phyloP scores from a whole-genome alignment of 2,797 vertebrate species.

The Hapalemur alaotrensis region DNA sequence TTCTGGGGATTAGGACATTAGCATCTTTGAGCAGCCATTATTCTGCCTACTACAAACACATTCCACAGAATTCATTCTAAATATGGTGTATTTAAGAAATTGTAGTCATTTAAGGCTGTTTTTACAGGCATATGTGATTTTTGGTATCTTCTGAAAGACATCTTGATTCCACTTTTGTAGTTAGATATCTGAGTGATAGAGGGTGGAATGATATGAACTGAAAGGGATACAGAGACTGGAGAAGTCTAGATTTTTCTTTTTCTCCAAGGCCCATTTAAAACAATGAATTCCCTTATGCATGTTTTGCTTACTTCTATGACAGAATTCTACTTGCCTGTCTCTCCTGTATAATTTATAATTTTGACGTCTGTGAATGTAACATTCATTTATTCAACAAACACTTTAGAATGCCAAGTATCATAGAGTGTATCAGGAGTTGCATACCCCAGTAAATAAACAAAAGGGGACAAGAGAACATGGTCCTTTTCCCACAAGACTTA shows the following conservation, averaged over 20 bases:
- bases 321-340: background rate
- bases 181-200: background rate
- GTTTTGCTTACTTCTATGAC: background rate
- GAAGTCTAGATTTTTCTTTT: background rate
- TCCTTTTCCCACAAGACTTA: background rate
- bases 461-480: background rate
- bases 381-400: background rate
- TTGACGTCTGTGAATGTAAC: background rate
- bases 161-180: background rate
- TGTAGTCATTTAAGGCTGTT: background rate
- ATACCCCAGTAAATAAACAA: background rate
- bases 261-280: background rate
- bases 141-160: background rate
- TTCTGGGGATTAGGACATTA: background rate
- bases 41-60: background rate
- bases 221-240: background rate
- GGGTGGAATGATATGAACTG: background rate
- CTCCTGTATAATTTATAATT: background rate
- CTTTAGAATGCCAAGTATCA: background rate
- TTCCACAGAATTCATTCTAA: background rate
- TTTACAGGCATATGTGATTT: background rate
- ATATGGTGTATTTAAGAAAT: background rate
- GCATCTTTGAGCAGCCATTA: background rate
- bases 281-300: background rate
- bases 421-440: background rate